Evolutionary conservation across 2,113 vertebrate species (phyloP).

Genomic region (Nesoenas mayeri): DNA sequence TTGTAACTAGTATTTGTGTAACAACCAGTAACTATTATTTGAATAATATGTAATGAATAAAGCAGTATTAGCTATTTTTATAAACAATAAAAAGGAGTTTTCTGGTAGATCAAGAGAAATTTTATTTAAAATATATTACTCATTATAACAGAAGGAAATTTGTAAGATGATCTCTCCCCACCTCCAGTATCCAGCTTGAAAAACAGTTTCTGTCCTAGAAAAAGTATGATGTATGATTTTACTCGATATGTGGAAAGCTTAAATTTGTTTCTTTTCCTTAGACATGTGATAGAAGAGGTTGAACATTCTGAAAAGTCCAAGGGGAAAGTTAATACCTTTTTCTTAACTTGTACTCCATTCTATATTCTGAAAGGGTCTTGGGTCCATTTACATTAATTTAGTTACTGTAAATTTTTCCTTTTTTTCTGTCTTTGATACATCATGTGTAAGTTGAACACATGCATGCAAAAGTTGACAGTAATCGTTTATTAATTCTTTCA

Average conservation of each 20-base stretch:
- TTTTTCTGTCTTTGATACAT: neutral
- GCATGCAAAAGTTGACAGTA: constrained; percentile 21
- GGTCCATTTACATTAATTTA: constrained; percentile 35
- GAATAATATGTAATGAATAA: neutral
- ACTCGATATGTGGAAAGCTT: neutral
- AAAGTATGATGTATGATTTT: neutral
- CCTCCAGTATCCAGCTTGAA: neutral
- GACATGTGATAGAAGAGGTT: neutral
- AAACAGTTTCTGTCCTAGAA: neutral
- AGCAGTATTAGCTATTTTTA: neutral
- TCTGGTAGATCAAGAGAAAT: neutral
- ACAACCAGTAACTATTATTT: neutral
- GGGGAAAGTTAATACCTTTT: neutral
- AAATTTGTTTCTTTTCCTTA: constrained; percentile 9
- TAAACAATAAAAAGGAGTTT: neutral
- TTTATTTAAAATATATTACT: neutral
- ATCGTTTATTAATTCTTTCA: constrained; percentile 50
- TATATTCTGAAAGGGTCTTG: neutral
- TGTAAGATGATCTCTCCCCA: neutral
- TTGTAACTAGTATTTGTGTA: neutral
- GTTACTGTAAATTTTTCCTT: neutral
- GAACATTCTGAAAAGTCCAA: neutral
- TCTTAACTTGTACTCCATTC: neutral
- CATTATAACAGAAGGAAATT: neutral
- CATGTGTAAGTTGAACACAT: constrained; percentile 14